Evolutionary conservation across 2,888 invertebrate species (phyloP), one percentile per base, ranked within the genome.

Genomic region (Eulithis prunata): DNA sequence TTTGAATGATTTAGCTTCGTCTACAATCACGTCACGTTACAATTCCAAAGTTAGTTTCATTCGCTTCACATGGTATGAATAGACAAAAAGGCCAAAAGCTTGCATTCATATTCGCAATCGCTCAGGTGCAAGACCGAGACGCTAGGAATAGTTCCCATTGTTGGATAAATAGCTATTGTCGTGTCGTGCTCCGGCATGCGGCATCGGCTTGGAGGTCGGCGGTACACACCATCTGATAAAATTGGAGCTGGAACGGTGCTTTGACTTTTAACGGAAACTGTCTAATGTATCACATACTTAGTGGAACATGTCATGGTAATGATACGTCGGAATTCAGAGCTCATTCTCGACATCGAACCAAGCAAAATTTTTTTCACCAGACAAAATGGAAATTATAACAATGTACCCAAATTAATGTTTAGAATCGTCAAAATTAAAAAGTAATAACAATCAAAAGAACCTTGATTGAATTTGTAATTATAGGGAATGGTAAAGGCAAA

Each of bases 101-200:
- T 71, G 75, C 70, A 69, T 74, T 70, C 71, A 68, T 71, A 74
- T 73, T 73, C 71, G 68, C 76, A 74, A 71, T 62, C 72, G 67
- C 45, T 47, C 72, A 66, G 63, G 54, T 68, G 64, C 66, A 57
- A 65, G 64, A 64, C 53, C 63, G 80, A 82, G 81, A 77, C 73
- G 78, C 76, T 78, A 82, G 82, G 82, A 86, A 84, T 83, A 74
- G 77, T 76, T 84, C 78, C 82, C 83, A 89, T 88, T 90, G 88
- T 89, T 80, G 77, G 78, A 79, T 75, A 77, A 77, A 76, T 74
- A 59, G 75, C 87, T 83, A 89, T 89, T 90, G 87, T 88, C 74
- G 79, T 78, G 78, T 77, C 78, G 74, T 75, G 76, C 77, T 78
- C 77, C 72, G 71, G 79, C 54, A 49, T 49, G 32, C 21, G 21